Evolutionary conservation across 2,113 vertebrate genomes (phyloP).

Genomic region (Hypocryptadius cinnamomeus): DNA sequence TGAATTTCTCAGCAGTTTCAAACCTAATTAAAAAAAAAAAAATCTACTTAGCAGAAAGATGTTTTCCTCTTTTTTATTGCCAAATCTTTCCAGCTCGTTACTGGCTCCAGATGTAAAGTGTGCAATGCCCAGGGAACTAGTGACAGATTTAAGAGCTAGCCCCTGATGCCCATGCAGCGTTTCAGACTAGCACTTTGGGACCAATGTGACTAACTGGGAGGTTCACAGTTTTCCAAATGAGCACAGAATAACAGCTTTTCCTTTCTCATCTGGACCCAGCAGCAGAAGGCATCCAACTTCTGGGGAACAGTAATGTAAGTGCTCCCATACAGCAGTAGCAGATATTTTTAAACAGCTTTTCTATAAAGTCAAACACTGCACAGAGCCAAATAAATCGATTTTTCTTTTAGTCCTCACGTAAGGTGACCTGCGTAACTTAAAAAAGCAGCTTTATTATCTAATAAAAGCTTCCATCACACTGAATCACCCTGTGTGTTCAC

Average conservation of each 20-base stretch:
- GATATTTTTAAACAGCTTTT: background rate
- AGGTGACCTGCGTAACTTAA: background rate
- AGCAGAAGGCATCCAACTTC: background rate
- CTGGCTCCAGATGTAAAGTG: background rate
- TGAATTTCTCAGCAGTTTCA: background rate
- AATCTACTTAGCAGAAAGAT: background rate
- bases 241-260: background rate
- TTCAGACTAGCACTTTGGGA: constrained; percentile 2
- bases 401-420: background rate
- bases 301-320: background rate
- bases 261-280: background rate
- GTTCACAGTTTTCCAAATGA: background rate
- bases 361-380: background rate
- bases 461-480: background rate
- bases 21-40: background rate
- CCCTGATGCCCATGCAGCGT: background rate
- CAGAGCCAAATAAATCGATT: background rate
- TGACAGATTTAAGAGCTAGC: constrained; percentile 12
- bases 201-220: background rate
- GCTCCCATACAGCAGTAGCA: background rate
- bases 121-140: background rate
- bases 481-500: background rate
- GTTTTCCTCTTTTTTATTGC: background rate
- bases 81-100: background rate
- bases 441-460: background rate